Evolutionary conservation across 2,888 invertebrate species (phyloP), one percentile per base, ranked within the genome.

Genomic region (Thymelicus lineola): DNA sequence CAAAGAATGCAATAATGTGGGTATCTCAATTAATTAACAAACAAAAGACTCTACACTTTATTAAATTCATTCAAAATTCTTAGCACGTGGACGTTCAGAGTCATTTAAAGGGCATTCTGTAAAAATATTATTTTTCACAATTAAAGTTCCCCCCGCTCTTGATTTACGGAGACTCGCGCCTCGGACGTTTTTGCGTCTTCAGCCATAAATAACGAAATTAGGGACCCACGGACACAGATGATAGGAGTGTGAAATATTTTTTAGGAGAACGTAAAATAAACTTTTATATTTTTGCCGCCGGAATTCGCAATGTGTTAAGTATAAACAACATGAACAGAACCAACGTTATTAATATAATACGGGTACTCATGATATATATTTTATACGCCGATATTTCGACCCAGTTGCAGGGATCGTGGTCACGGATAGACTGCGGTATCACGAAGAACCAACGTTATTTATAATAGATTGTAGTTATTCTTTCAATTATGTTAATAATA

Each of bases 121-220:
- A 77, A 76, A 80, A 80, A 78, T 82, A 86, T 85, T 88, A 86
- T 89, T 89, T 89, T 89, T 89, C 82, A 86, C 85, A 90, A 89
- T 90, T 88, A 89, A 86, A 78, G 78, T 72, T 17, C 60, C 75
- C 75, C 74, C 78, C 76, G 77, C 77, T 79, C 79, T 82, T 88
- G 86, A 90, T 90, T 90, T 88, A 90, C 75, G 75, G 79, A 74
- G 75, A 73, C 72, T 73, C 75, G 76, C 77, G 75, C 59, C 77
- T 74, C 79, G 78, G 80, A 86, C 82, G 83, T 85, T 88, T 87
- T 86, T 80, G 81, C 83, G 80, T 82, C 78, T 76, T 77, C 79
- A 75, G 77, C 80, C 73, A 88, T 89, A 88, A 90, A 90, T 88
- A 84, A 88, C 78, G 75, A 84, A 87, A 85, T 86, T 87, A 85